These are phyloP conservation scores for Aplidium turbinatum DNA, from an alignment of 23 tunicate species.

Conservation along the genomic window DNA sequence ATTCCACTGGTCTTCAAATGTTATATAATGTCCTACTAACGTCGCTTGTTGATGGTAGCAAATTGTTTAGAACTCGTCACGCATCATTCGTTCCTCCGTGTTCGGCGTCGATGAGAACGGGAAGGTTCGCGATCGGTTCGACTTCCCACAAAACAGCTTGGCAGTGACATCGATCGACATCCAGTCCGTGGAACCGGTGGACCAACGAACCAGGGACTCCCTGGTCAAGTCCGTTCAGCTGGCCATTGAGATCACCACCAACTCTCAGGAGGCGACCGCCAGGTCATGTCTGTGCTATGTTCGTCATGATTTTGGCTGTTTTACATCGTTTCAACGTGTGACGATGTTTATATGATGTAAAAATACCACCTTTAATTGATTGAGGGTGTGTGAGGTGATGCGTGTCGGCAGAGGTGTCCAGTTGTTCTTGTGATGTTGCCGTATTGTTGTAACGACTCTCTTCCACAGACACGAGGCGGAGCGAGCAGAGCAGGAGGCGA, in stretches of 20 bases:
- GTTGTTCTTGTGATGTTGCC: too few species aligned
- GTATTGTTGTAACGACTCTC: too few species aligned
- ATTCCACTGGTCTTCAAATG: too few species aligned
- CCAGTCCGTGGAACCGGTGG: conserved; percentile 98
- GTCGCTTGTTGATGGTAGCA: too few species aligned
- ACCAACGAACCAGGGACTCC: conserved; percentile 92
- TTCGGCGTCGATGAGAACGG: conserved; percentile 84
- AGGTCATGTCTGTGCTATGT: too few species aligned
- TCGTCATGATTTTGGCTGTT: too few species aligned
- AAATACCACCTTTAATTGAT: too few species aligned
- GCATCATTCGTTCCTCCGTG: conserved; percentile 93
- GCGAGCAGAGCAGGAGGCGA: conserved; percentile 92
- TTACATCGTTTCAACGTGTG: too few species aligned
- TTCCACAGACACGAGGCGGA: conserved; percentile 89
- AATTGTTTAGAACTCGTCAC: conserved; percentile 75
- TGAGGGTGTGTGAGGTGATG: too few species aligned
- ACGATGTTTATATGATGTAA: too few species aligned
- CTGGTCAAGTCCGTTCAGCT: conserved; percentile 94
- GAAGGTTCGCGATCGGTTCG: conserved; percentile 80
- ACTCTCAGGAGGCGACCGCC: conserved; percentile 97
- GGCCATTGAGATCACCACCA: conserved; percentile 98
- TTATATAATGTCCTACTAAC: too few species aligned
- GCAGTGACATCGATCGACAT: conserved; percentile 92
- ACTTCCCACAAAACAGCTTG: conserved; percentile 76
- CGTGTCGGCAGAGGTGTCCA: too few species aligned